Percentiles rank a stretch among this genome's conserved stretches.
These are phyloP conservation scores for Nephrocerus scutellatus DNA, from an alignment of 2,888 invertebrate genomes.

Conservation along the genomic window DNA sequence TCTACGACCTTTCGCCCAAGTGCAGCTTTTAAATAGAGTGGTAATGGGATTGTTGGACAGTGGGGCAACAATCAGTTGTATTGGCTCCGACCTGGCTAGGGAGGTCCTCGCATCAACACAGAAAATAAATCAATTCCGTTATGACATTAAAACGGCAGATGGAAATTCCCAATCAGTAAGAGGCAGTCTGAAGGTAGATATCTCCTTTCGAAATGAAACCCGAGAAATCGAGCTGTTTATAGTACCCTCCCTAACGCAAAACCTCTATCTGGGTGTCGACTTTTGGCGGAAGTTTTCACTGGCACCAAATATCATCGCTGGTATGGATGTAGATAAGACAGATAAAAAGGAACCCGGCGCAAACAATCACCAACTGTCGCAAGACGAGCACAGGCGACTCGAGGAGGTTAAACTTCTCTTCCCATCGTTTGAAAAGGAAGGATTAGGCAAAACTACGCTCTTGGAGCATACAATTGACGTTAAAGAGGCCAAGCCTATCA, in stretches of 20 bases:
- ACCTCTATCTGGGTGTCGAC: conserved; percentile 15
- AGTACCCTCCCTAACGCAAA: conserved; percentile 13
- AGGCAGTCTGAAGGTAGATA: conserved; percentile 9
- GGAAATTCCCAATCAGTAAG: conserved; percentile 9
- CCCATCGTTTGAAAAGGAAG: conserved; percentile 15
- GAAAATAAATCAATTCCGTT: conserved; percentile 1
- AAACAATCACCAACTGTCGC: conserved; percentile 3
- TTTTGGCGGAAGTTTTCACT: conserved; percentile 11
- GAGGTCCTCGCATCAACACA: conserved; percentile 2
- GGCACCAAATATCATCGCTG: conserved; percentile 2
- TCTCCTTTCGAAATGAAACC: conserved; percentile 1
- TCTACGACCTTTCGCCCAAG: conserved; percentile 12
- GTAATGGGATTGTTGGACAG: conserved; percentile 11
- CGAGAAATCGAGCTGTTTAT: conserved; percentile 8
- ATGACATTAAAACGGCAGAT: conserved; percentile 11
- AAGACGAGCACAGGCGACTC: not conserved
- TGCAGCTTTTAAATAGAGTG: not conserved
- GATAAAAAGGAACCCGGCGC: not conserved
- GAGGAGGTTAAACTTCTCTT: conserved; percentile 4
- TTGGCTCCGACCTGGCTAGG: conserved; percentile 4
- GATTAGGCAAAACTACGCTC: conserved; percentile 18
- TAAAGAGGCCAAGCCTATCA: conserved; percentile 17
- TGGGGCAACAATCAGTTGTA: conserved; percentile 15
- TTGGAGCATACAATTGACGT: conserved; percentile 18
- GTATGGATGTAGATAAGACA: conserved; percentile 1